phyloP scores from a whole-genome alignment of 2,113 vertebrate genomes.

The Ranitomeya variabilis region DNA sequence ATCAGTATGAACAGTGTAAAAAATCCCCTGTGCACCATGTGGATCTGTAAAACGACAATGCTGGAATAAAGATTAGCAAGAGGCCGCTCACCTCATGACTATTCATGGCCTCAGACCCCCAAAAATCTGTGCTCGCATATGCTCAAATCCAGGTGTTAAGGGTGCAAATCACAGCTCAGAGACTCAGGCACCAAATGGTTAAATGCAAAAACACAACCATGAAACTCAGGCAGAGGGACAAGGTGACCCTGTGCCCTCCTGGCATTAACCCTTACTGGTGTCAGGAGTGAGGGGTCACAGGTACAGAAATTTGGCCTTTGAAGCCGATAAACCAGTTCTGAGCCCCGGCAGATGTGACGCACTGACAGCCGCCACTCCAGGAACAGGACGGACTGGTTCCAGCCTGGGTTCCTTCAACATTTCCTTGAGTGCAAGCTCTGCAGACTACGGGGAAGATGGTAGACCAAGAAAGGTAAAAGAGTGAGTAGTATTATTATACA shows the following conservation, averaged over 20 bases:
- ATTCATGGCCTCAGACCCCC: no score
- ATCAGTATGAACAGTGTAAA: neutral
- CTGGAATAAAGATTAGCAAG: no score
- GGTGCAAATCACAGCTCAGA: neutral
- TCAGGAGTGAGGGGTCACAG: neutral
- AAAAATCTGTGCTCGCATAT: no score
- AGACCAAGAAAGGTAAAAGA: neutral
- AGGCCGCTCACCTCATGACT: no score
- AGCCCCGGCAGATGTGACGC: neutral
- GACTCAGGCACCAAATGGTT: neutral
- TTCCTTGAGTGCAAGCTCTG: constrained; percentile 20
- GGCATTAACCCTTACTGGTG: neutral
- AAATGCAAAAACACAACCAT: neutral
- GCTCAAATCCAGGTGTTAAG: no score
- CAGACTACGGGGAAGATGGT: neutral
- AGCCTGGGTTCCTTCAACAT: neutral
- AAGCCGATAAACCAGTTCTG: constrained; percentile 13
- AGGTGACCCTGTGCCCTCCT: neutral
- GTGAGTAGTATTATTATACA: neutral
- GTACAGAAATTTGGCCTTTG: neutral
- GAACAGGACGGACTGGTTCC: constrained; percentile 5
- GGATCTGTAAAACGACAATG: no score
- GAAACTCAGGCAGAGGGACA: neutral
- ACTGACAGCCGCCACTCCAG: neutral
- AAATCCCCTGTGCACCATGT: no score